Evolutionary conservation across 1,140 invertebrate species (phyloP).

Genomic region (Drosophila rhopaloa): DNA sequence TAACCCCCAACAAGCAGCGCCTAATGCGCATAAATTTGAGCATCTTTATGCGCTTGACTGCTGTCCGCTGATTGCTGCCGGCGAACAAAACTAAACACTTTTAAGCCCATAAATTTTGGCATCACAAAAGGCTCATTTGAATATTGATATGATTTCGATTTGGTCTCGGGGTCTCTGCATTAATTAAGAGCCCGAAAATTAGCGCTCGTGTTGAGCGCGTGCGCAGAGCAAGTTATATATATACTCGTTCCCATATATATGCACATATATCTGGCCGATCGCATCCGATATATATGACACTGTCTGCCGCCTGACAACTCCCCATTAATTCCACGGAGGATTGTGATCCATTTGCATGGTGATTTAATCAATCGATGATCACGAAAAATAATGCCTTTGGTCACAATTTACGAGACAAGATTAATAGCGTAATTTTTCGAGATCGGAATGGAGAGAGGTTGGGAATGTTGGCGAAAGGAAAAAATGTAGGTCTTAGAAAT

Average conservation of each 20-base stretch:
- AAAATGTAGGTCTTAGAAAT: background rate
- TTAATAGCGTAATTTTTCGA: constrained; percentile 7
- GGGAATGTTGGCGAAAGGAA: background rate
- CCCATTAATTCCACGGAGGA: constrained; percentile 35
- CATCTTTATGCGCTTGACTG: constrained; percentile 50
- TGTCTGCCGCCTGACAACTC: constrained; percentile 17
- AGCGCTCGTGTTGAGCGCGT: constrained; percentile 53
- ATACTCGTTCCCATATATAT: background rate
- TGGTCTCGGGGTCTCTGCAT: constrained; percentile 31
- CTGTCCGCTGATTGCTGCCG: constrained; percentile 39
- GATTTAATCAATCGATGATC: constrained; percentile 3
- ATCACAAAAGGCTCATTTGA: constrained; percentile 54
- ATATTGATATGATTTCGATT: constrained; percentile 57
- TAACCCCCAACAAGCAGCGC: constrained; percentile 6
- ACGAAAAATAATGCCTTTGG: constrained; percentile 13
- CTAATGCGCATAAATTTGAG: constrained; percentile 51
- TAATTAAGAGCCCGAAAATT: constrained; percentile 47
- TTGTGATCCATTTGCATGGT: constrained; percentile 43
- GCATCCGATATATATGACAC: constrained; percentile 14
- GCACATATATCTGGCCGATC: constrained; percentile 13
- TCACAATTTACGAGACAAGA: background rate
- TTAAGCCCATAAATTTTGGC: constrained; percentile 55
- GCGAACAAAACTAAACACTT: constrained; percentile 59
- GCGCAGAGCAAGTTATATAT: constrained; percentile 32
- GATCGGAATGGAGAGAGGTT: constrained; percentile 17